Conservation (phyloP, 2,113 vertebrate genomes). For the Seriola rivoliana region DNA sequence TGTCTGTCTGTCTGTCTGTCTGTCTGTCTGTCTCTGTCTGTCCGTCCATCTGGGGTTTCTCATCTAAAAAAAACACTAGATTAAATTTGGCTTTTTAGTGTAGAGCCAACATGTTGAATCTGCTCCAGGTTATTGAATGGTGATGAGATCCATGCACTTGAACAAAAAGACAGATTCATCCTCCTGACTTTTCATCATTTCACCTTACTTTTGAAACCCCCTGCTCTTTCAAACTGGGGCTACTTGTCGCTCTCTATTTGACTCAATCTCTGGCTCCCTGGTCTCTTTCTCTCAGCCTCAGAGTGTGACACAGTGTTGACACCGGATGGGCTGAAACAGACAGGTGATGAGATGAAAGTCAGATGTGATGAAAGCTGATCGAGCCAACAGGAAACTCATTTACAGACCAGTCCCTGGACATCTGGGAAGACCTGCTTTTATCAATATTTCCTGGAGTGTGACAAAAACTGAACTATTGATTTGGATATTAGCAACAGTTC, state of each 20-base stretch:
- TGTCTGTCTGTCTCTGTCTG: too few species aligned
- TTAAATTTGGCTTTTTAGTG: neutral
- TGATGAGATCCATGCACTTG: neutral
- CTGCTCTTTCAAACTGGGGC: conserved; percentile 27
- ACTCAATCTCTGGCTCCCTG: conserved; percentile 18
- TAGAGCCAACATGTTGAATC: neutral
- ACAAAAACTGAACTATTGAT: conserved; percentile 33
- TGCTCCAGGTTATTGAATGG: neutral
- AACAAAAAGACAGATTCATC: conserved; percentile 6
- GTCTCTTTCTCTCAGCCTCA: conserved; percentile 64
- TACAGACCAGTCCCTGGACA: conserved; percentile 25
- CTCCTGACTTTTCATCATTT: conserved; percentile 27
- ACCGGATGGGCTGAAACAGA: conserved; percentile 60
- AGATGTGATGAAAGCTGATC: conserved; percentile 70
- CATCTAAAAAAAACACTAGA: neutral
- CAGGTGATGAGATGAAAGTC: conserved; percentile 65
- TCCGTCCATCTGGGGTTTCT: too few species aligned
- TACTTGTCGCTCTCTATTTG: conserved; percentile 51
- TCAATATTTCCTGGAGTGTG: conserved; percentile 23
- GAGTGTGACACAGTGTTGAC: conserved; percentile 61
- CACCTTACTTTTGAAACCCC: conserved; percentile 13
- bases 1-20: too few species aligned
- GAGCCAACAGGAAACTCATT: conserved; percentile 67
- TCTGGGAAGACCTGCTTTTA: conserved; percentile 27
- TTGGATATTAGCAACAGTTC: conserved; percentile 18